phyloP scores from a whole-genome alignment of 2,797 vertebrate genomes.

The Enteromius argenteus region DNA sequence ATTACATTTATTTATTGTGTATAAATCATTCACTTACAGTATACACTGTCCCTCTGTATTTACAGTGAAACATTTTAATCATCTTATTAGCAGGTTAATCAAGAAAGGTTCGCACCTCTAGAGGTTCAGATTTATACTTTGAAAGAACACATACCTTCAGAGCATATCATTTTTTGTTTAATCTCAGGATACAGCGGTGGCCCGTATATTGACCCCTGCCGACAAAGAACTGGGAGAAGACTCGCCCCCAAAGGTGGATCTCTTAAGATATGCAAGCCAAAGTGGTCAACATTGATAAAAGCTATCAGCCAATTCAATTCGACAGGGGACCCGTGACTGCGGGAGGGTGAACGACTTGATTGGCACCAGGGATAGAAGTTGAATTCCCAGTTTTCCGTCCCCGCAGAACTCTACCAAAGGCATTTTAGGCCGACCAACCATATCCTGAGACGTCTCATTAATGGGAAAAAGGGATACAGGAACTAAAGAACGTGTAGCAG shows the following conservation, averaged over 20 bases:
- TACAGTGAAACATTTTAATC: background rate
- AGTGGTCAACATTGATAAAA: conserved; percentile 82
- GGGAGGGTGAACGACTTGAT: conserved; percentile 64
- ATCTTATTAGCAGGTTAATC: conserved; percentile 25
- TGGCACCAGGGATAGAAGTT: conserved; percentile 67
- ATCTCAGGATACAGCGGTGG: conserved; percentile 71
- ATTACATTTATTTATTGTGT: background rate
- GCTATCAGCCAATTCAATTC: conserved; percentile 63
- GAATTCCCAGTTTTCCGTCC: conserved; percentile 57
- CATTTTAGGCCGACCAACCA: conserved; percentile 63
- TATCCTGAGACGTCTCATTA: conserved; percentile 64
- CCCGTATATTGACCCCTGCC: conserved; percentile 70
- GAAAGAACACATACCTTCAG: conserved; percentile 69
- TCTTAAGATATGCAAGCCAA: conserved; percentile 64
- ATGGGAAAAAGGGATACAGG: conserved; percentile 47
- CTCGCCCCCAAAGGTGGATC: conserved; percentile 62
- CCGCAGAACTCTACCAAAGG: conserved; percentile 65
- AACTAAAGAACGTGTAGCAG: conserved; percentile 29
- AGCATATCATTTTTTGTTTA: conserved; percentile 70
- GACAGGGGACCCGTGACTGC: conserved; percentile 69
- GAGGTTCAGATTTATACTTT: conserved; percentile 56
- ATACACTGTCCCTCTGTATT: background rate
- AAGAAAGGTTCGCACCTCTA: conserved; percentile 54
- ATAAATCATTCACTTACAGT: background rate
- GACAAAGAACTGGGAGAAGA: conserved; percentile 74